These are phyloP conservation scores for Celastrina argiolus DNA, from an alignment of 2,888 invertebrate species.

Conservation along the genomic window DNA sequence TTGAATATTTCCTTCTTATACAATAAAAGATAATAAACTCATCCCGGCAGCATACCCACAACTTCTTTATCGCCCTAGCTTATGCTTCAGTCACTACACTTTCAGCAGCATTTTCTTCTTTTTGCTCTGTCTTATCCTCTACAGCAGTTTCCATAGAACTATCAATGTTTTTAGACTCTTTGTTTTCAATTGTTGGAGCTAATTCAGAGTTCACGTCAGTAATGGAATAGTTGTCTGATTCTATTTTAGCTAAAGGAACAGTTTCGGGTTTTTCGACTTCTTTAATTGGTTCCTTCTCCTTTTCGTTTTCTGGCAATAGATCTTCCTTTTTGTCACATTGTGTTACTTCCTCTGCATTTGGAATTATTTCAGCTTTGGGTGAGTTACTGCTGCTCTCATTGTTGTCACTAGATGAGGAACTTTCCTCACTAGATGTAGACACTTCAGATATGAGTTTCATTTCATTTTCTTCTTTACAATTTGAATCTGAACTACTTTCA, in stretches of 20 bases:
- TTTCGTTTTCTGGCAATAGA: slow-evolving; percentile 35
- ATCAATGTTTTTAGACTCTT: slow-evolving; percentile 30
- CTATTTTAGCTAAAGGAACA: slow-evolving; percentile 38
- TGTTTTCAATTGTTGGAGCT: slow-evolving; percentile 38
- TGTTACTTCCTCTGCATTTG: slow-evolving; percentile 46
- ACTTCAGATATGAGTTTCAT: slow-evolving; percentile 57
- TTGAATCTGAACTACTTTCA: slow-evolving; percentile 62
- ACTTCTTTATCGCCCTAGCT: not conserved
- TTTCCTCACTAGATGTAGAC: slow-evolving; percentile 66
- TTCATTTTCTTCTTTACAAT: slow-evolving; percentile 55
- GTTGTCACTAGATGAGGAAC: slow-evolving; percentile 68
- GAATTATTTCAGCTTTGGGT: slow-evolving; percentile 51
- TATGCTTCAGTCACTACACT: not conserved
- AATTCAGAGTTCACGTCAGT: slow-evolving; percentile 65
- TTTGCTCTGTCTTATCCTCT: slow-evolving; percentile 30
- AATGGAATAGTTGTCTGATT: slow-evolving; percentile 63
- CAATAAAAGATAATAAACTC: not conserved
- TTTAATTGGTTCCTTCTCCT: slow-evolving; percentile 34
- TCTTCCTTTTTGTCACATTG: slow-evolving; percentile 33
- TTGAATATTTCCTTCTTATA: too few relatives aligned
- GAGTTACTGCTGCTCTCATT: slow-evolving; percentile 69
- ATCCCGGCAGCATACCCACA: not conserved
- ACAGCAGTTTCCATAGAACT: slow-evolving; percentile 30
- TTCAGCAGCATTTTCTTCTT: slow-evolving; percentile 26
- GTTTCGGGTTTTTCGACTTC: slow-evolving; percentile 36